phyloP scores from a whole-genome alignment of 2,888 invertebrate genomes.

The Calameuta idolon region DNA sequence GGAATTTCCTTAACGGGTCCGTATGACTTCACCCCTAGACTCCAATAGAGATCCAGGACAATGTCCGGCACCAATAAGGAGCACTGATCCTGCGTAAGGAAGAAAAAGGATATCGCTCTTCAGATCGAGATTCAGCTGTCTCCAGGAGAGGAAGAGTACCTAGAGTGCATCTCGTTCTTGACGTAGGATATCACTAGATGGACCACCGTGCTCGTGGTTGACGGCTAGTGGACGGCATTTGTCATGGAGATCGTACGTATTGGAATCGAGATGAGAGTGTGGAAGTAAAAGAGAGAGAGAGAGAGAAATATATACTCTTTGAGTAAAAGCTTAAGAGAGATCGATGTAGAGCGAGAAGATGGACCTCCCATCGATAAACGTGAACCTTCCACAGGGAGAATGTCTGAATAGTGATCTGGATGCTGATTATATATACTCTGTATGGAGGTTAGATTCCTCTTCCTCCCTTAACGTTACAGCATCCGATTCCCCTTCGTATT shows the following conservation, averaged over 20 bases:
- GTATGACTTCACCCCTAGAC: background rate
- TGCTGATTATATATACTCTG: background rate
- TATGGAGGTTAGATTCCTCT: constrained; percentile 4
- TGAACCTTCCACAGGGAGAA: background rate
- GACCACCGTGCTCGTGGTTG: constrained; percentile 42
- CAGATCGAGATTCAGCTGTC: background rate
- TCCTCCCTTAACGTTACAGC: constrained; percentile 24
- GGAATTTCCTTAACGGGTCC: background rate
- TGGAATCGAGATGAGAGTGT: constrained; percentile 32
- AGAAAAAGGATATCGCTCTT: background rate
- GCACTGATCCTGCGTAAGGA: background rate
- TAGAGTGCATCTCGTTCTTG: background rate
- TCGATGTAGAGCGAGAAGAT: constrained; percentile 28
- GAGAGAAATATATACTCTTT: background rate
- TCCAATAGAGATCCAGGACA: background rate
- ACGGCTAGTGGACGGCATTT: constrained; percentile 41
- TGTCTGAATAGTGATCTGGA: background rate
- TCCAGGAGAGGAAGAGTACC: background rate
- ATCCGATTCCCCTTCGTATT: constrained; percentile 10
- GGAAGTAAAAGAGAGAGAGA: constrained; percentile 12
- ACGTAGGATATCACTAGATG: background rate
- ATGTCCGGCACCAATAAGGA: background rate
- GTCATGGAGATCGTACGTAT: constrained; percentile 52
- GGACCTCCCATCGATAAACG: constrained; percentile 14
- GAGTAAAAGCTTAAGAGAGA: constrained; percentile 7